A percentile compares a stretch with the other conserved stretches of the same genome.
Evolutionary conservation across 35 echinoderm and acorn worm genomes (phyloP).

Genomic region (Lytechinus variegatus): DNA sequence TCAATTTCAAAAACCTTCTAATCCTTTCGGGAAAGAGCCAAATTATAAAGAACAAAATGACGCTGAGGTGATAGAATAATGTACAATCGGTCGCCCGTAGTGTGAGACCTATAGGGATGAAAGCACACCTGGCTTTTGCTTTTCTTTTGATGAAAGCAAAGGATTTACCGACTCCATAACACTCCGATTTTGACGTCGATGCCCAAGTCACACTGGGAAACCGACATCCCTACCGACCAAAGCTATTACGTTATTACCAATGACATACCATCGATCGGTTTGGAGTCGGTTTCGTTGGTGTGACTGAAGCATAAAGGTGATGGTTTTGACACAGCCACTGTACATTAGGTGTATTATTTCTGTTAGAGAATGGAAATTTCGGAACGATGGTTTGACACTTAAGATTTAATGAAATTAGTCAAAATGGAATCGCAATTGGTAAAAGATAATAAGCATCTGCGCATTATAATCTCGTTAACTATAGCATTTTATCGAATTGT

Average conservation of each 20-base stretch:
- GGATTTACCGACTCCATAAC: background rate
- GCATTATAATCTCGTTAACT: too few species aligned
- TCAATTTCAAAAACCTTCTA: background rate
- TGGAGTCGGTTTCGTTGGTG: too few species aligned
- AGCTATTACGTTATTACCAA: too few species aligned
- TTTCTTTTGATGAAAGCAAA: constrained; percentile 13
- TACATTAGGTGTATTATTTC: background rate
- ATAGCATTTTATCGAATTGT: too few species aligned
- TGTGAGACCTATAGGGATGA: background rate
- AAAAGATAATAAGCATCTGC: too few species aligned
- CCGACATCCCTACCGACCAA: too few species aligned
- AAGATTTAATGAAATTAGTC: background rate
- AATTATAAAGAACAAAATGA: background rate
- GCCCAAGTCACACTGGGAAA: too few species aligned
- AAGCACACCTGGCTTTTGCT: background rate
- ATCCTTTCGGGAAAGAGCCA: background rate
- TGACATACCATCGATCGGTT: too few species aligned
- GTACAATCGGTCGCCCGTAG: background rate
- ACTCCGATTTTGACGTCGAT: background rate
- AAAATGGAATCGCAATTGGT: background rate
- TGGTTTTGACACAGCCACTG: background rate
- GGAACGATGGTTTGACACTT: background rate
- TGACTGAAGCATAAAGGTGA: background rate
- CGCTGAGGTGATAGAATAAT: background rate
- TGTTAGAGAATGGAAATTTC: background rate